A percentile compares a stretch with the other conserved stretches of the same genome.
Evolutionary conservation across 64 coral and sea anemone genomes (phyloP).

Genomic region (Hydrozoanthus tunicans): DNA sequence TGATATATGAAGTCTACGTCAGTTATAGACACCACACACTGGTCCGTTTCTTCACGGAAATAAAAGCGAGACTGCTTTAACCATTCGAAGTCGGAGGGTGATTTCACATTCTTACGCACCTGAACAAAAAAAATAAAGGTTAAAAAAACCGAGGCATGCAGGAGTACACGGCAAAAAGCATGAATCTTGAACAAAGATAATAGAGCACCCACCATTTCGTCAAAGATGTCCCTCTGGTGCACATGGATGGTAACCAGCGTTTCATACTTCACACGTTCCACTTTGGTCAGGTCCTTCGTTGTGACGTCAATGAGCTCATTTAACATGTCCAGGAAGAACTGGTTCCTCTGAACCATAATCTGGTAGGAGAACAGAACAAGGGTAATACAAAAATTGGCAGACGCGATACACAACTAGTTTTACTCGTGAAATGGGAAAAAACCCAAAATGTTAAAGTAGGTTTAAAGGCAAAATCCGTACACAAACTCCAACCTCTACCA

Average conservation of each 20-base stretch:
- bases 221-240: conserved; percentile 97
- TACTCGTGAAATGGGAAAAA: too few relatives aligned
- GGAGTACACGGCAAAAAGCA: neutral
- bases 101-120: conserved; percentile 91
- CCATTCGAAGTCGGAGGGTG: conserved; percentile 97
- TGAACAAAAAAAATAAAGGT: conserved; percentile 13
- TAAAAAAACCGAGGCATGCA: neutral
- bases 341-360: conserved; percentile 96
- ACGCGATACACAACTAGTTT: too few relatives aligned
- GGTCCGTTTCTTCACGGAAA: conserved; percentile 93
- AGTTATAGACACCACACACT: conserved; percentile 95
- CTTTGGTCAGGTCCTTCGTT: conserved; percentile 92
- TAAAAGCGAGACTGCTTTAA: conserved; percentile 98
- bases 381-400: neutral
- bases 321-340: conserved; percentile 92
- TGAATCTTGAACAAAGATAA: neutral
- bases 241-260: conserved; percentile 97
- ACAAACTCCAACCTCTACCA: too few relatives aligned
- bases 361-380: conserved; percentile 19
- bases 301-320: conserved; percentile 98
- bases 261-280: conserved; percentile 90
- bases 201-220: conserved; percentile 73
- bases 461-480: too few relatives aligned
- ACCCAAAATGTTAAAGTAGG: too few relatives aligned
- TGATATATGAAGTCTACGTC: conserved; percentile 98